These are phyloP conservation scores for Mythimna impura DNA, from an alignment of 2,888 invertebrate genomes.

Conservation along the genomic window DNA sequence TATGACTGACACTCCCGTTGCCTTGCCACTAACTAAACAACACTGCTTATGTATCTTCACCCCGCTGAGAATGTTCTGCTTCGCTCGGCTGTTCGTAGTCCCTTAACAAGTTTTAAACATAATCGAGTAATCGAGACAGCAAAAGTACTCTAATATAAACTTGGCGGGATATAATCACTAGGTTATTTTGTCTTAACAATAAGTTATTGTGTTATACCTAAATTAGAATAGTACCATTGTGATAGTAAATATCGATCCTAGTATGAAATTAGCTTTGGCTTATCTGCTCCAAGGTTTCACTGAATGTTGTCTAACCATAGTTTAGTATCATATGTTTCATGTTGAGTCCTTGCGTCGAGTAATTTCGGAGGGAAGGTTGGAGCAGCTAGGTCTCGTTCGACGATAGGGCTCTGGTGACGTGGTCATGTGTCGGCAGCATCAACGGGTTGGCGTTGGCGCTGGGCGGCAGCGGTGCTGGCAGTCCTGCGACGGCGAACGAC, in stretches of 20 bases:
- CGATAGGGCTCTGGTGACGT: constrained; percentile 89
- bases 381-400: constrained; percentile 83
- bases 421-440: constrained; percentile 90
- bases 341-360: constrained; percentile 56
- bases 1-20: constrained; percentile 85
- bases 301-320: constrained; percentile 60
- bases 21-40: constrained; percentile 90
- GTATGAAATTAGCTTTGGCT: constrained; percentile 77
- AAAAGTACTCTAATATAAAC: constrained; percentile 62
- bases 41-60: constrained; percentile 89
- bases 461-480: constrained; percentile 87
- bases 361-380: constrained; percentile 70
- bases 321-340: constrained; percentile 59
- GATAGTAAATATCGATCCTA: constrained; percentile 73
- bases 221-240: constrained; percentile 68
- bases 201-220: constrained; percentile 68
- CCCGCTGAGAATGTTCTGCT: constrained; percentile 90
- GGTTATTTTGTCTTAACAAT: constrained; percentile 69
- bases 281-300: constrained; percentile 84
- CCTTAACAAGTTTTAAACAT: constrained; percentile 67
- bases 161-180: constrained; percentile 81
- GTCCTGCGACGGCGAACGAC: constrained; percentile 79
- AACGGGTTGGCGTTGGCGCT: constrained; percentile 90
- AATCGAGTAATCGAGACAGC: constrained; percentile 60
- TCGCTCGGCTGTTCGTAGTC: constrained; percentile 84